Evolutionary conservation across 2,888 invertebrate species (phyloP), one percentile per base, ranked within the genome.

Genomic region (Xanthorhoe designata): DNA sequence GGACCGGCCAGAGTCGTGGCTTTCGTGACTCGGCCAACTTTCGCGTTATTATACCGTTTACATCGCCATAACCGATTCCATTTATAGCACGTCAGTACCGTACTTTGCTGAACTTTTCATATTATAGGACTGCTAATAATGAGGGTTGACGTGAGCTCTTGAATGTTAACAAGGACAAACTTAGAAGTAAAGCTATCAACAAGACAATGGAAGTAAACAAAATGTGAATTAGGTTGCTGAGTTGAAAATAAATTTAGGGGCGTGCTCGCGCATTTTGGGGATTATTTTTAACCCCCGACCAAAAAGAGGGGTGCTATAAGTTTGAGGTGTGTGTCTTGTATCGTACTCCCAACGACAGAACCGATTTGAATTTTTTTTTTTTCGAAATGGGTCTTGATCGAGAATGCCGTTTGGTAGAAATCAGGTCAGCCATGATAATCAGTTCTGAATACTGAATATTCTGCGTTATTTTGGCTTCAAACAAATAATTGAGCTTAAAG

Each of bases 1-100:
- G 90, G 89, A 86, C 87, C 72, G 81, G 70, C 70, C 75, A 75
- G 51, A 71, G 73, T 66, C 69, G 74, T 66, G 77, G 81, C 74
- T 83, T 86, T 82, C 90, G 88, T 89, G 90, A 89, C 87, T 83
- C 72, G 72, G 78, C 72, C 79, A 86, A 86, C 79, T 87, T 89
- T 84, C 72, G 70, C 78, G 76, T 85, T 87, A 86, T 83, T 84
- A 85, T 84, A 79, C 82, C 84, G 83, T 84, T 88, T 86, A 88
- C 79, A 80, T 84, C 78, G 81, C 80, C 78, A 84, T 86, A 84
- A 86, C 82, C 82, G 79, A 87, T 84, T 81, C 79, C 81, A 76
- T 85, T 85, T 85, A 79, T 83, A 83, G 78, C 78, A 74, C 70
- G 73, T 74, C 73, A 75, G 71, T 74, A 81, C 78, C 69, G 66